Evolutionary conservation across 1,140 invertebrate genomes (phyloP), one percentile per base, ranked within the genome.

Genomic region (Episyrphus balteatus): DNA sequence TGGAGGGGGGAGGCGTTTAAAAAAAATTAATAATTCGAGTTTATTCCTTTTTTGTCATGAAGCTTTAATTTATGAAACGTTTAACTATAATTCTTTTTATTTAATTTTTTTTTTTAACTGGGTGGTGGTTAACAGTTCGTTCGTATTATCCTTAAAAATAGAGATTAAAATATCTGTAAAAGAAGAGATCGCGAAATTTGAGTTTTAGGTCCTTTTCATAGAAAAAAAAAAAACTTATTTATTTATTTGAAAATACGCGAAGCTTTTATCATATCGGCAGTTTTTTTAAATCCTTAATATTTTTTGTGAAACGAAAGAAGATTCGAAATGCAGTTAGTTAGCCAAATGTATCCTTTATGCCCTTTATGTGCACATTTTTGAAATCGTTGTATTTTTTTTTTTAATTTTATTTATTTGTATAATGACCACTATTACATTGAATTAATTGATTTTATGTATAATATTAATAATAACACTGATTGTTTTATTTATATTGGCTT

Each of bases 71-170:
- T 14, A 14, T 13, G 12, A 42, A 43, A 21, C 26, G 21, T 26
- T 26, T 26, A 5, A 26, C 8, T 26, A 26, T 19, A 8, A 33
- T 45, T 14, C 9, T 14, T 37, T 37, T 14, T 37, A 3, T 37
- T 37, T n/a, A 34, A 14, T 13, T 42, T 13, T 5, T 13, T 13
- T 42, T 6, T 5, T 42, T 5, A 42, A 42, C 21, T 26, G 21
- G 21, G 21, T 26, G 21, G 21, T 26, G 21, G 21, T 26, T 26
- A 26, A 26, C 21, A 46, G 33, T 57, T 57, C 55, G 55, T 57
- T 57, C 55, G 54, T 33, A 51, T 49, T 50, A 55, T 56, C 53
- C 56, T 58, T 58, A 56, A 55, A 39, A 53, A 42, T 50, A 51
- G 51, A 51, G 55, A 53, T 57, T 26, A 26, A 26, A 26, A 26